phyloP scores from a whole-genome alignment of 2,797 vertebrate genomes.

The Lithobates pipiens region DNA sequence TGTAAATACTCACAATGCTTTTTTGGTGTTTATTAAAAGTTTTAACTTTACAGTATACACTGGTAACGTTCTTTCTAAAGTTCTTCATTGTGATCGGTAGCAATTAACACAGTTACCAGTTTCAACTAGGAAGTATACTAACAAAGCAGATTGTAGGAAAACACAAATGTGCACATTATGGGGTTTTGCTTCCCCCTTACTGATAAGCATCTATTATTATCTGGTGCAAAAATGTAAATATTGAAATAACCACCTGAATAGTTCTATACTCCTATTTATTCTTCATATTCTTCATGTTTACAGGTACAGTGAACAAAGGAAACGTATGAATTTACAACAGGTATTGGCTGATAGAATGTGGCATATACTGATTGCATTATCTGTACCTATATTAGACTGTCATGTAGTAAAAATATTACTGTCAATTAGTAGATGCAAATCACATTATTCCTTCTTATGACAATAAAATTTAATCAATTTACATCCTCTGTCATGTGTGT shows the following conservation, averaged over 20 bases:
- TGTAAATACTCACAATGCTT: no score
- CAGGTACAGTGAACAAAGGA: neutral
- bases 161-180: no score
- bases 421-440: neutral
- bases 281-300: neutral
- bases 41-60: no score
- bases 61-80: no score
- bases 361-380: slow-evolving; percentile 3
- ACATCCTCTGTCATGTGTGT: neutral
- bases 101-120: no score
- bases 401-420: slow-evolving; percentile 1
- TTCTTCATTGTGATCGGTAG: no score
- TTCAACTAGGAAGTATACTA: no score
- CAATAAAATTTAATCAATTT: neutral
- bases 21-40: no score
- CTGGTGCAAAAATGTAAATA: neutral
- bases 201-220: no score
- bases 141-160: neutral
- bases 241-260: neutral
- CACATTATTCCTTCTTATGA: neutral
- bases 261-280: neutral
- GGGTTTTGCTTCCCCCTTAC: no score
- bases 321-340: neutral
- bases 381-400: slow-evolving; percentile 1
- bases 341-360: neutral